These are phyloP conservation scores for Perdita meconis DNA, from an alignment of 2,888 invertebrate genomes.

Conservation along the genomic window DNA sequence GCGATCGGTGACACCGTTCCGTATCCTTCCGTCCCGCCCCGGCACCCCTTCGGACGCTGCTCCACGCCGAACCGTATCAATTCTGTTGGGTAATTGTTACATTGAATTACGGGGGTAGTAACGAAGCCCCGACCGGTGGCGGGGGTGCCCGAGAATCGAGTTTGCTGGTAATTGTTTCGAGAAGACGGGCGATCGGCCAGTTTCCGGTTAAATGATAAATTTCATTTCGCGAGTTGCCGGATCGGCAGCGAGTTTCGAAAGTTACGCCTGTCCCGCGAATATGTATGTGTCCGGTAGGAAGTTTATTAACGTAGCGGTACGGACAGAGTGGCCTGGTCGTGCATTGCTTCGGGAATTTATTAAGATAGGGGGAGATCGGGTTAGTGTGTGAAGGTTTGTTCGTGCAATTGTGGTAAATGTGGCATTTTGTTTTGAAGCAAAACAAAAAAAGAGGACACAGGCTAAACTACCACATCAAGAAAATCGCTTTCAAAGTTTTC, in stretches of 20 bases:
- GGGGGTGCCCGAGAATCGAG: background rate
- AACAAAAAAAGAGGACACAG: no score
- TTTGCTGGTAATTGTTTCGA: slow-evolving; percentile 25
- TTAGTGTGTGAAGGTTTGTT: background rate
- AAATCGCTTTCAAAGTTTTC: no score
- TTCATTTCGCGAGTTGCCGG: background rate
- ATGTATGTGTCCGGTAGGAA: background rate
- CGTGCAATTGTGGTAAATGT: no score
- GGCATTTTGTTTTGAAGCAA: no score
- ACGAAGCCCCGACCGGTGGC: background rate
- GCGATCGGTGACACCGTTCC: background rate
- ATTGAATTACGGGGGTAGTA: slow-evolving; percentile 27
- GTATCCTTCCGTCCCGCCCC: background rate
- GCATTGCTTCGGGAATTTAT: background rate
- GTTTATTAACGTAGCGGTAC: slow-evolving; percentile 2
- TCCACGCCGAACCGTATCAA: slow-evolving; percentile 21
- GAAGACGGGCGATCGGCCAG: slow-evolving; percentile 28
- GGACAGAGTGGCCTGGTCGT: background rate
- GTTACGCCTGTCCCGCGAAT: background rate
- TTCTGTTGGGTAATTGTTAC: slow-evolving; percentile 37
- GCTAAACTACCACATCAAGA: no score
- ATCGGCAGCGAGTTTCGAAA: slow-evolving; percentile 5
- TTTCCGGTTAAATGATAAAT: slow-evolving; percentile 25
- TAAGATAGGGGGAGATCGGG: background rate
- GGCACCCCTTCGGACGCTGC: background rate